Conservation (phyloP, 2,888 invertebrate genomes). For the Amphiduros pacificus region DNA sequence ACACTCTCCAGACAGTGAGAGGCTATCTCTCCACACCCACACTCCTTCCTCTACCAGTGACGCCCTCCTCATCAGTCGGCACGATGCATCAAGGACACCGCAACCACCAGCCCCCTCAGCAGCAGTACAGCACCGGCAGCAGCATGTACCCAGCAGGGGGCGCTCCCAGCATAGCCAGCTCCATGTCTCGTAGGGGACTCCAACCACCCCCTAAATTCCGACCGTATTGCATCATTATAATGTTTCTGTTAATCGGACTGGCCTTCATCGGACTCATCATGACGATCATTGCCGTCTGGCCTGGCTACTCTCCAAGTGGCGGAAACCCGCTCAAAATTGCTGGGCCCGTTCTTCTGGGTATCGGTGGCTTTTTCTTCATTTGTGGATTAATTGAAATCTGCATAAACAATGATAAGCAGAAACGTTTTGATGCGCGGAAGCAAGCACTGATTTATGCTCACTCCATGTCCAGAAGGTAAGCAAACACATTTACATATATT, state of each 20-base stretch:
- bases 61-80: no score
- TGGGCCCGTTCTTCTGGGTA: constrained; percentile 8
- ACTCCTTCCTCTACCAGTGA: no score
- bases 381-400: constrained; percentile 2
- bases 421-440: no score
- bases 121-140: background rate
- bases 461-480: no score
- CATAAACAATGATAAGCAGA: constrained; percentile 4
- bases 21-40: no score
- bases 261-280: constrained; percentile 13
- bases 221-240: constrained; percentile 12
- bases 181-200: background rate
- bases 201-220: constrained; percentile 8
- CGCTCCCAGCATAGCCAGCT: no score
- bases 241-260: constrained; percentile 11
- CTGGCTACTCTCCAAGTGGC: constrained; percentile 9
- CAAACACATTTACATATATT: no score
- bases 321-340: constrained; percentile 14
- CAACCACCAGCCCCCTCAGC: no score
- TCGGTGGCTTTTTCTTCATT: constrained; percentile 1
- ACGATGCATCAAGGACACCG: no score
- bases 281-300: constrained; percentile 18
- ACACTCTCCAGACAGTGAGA: no score
- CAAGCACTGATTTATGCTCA: no score
- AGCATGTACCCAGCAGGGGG: background rate